These are phyloP conservation scores for Esox masquinongy DNA, from an alignment of 2,797 vertebrate genomes.

Conservation along the genomic window DNA sequence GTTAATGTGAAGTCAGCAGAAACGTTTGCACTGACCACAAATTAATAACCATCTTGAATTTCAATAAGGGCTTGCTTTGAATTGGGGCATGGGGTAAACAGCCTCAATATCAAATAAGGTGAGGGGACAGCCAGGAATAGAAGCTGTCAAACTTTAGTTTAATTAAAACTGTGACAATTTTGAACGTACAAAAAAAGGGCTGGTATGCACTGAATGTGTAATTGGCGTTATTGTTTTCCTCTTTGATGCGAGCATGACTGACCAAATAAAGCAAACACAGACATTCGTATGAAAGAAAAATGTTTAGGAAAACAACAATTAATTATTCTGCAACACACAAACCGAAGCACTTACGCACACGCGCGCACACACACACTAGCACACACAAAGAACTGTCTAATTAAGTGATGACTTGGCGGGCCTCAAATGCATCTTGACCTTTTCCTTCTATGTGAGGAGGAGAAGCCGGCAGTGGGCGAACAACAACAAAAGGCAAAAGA, in stretches of 20 bases:
- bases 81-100: too few species aligned
- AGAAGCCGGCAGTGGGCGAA: conserved; percentile 4
- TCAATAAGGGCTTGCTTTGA: too few species aligned
- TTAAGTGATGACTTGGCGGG: conserved; percentile 45
- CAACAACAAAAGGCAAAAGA: background rate
- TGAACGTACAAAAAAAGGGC: too few species aligned
- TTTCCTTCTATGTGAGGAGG: conserved; percentile 34
- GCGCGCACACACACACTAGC: background rate
- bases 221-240: background rate
- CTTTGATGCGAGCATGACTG: background rate
- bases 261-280: conserved; percentile 2
- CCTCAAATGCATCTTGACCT: conserved; percentile 33
- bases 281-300: background rate
- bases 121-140: too few species aligned
- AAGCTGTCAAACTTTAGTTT: too few species aligned
- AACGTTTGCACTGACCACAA: too few species aligned
- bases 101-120: too few species aligned
- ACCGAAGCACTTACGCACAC: conserved; percentile 10
- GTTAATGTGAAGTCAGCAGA: too few species aligned
- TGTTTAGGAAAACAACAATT: background rate
- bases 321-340: background rate
- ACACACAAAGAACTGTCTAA: conserved; percentile 24
- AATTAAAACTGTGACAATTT: too few species aligned
- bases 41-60: too few species aligned
- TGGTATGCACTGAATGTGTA: too few species aligned